Evolutionary conservation across 2,888 invertebrate species (phyloP).

Genomic region (Amaurobius ferox): DNA sequence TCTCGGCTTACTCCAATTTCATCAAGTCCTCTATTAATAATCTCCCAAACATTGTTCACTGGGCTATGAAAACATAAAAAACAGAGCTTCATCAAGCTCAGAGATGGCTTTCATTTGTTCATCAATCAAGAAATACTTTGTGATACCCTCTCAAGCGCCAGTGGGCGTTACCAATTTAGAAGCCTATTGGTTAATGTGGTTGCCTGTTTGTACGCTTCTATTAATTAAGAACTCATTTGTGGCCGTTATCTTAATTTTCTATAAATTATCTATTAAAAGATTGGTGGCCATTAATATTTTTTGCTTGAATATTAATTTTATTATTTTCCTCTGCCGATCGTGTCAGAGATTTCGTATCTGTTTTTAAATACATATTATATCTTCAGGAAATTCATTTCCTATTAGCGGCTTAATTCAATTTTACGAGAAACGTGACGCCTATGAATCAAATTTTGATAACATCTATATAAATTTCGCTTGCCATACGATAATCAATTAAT

Average conservation of each 20-base stretch:
- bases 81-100: slow-evolving; percentile 23
- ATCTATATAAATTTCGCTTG: not conserved
- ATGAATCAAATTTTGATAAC: slow-evolving; percentile 1
- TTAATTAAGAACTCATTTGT: slow-evolving; percentile 69
- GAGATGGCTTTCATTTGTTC: slow-evolving; percentile 63
- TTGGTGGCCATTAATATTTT: slow-evolving; percentile 33
- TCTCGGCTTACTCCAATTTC: slow-evolving; percentile 24
- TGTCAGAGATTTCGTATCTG: not conserved
- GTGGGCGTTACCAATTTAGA: slow-evolving; percentile 47
- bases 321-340: not conserved
- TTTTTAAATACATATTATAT: not conserved
- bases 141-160: slow-evolving; percentile 17
- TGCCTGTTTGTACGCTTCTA: slow-evolving; percentile 58
- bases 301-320: slow-evolving; percentile 18
- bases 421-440: not conserved
- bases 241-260: slow-evolving; percentile 48
- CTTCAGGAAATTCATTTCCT: not conserved
- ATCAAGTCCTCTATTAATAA: slow-evolving; percentile 32
- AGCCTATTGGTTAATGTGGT: slow-evolving; percentile 58
- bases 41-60: slow-evolving; percentile 15
- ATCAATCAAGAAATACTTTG: slow-evolving; percentile 60
- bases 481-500: not conserved
- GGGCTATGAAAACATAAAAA: slow-evolving; percentile 1
- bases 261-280: slow-evolving; percentile 55
- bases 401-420: not conserved